Evolutionary conservation across 1,140 invertebrate species (phyloP).

Genomic region (Agrilus planipennis): DNA sequence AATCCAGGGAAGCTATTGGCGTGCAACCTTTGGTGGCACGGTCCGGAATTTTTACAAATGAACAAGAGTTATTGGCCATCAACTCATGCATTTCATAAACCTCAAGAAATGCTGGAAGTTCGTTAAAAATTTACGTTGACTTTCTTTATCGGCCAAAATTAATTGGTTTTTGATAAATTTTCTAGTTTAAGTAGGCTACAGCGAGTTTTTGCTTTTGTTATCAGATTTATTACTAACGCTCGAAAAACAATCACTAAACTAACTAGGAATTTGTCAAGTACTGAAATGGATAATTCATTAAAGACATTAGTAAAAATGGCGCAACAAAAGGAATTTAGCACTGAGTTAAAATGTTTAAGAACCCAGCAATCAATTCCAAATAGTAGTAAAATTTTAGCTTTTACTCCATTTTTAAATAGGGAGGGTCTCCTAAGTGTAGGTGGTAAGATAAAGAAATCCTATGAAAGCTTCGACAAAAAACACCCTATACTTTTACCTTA

Average conservation of each 20-base stretch:
- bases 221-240: not conserved
- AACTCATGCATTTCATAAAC: too few relatives aligned
- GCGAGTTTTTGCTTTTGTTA: not conserved
- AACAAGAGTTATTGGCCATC: not conserved
- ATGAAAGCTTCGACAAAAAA: slow-evolving; percentile 12
- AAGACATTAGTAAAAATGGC: slow-evolving; percentile 2
- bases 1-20: not conserved
- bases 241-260: not conserved
- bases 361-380: not conserved
- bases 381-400: slow-evolving; percentile 12
- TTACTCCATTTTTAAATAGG: slow-evolving; percentile 18
- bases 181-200: not conserved
- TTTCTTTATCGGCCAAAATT: too few relatives aligned
- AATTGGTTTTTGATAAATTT: too few relatives aligned
- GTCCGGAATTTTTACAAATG: not conserved
- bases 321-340: slow-evolving; percentile 3
- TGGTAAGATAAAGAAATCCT: slow-evolving; percentile 15
- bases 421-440: slow-evolving; percentile 18
- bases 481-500: slow-evolving; percentile 19
- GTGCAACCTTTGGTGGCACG: not conserved
- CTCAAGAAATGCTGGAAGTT: too few relatives aligned
- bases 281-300: not conserved
- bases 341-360: slow-evolving; percentile 8
- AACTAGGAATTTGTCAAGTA: not conserved
- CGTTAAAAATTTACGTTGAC: too few relatives aligned